Evolutionary conservation across 1,140 invertebrate species (phyloP).

Genomic region (Scaptomyza montana): DNA sequence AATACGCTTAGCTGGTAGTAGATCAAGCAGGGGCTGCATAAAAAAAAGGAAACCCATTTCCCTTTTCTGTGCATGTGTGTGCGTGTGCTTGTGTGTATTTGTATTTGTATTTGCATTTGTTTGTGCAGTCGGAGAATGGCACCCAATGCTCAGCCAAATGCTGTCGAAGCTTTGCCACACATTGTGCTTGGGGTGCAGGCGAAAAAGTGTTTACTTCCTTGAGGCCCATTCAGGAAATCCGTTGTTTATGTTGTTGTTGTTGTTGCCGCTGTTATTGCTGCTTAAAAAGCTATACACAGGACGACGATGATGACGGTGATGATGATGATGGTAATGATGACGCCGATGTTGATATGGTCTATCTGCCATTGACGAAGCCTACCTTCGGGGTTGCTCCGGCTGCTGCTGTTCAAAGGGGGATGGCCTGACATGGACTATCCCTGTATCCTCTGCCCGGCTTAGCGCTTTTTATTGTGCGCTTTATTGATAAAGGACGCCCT

Average conservation of each 20-base stretch:
- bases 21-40: slow-evolving; percentile 5
- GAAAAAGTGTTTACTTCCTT: slow-evolving; percentile 78
- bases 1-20: slow-evolving; percentile 16
- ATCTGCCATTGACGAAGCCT: slow-evolving; percentile 7
- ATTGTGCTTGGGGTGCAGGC: slow-evolving; percentile 49
- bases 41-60: background rate
- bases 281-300: slow-evolving; percentile 33
- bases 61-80: slow-evolving; percentile 1
- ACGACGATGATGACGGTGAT: background rate
- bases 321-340: slow-evolving; percentile 9
- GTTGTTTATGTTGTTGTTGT: slow-evolving; percentile 11
- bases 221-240: slow-evolving; percentile 74
- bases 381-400: slow-evolving; percentile 4
- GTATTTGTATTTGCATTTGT: slow-evolving; percentile 26
- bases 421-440: slow-evolving; percentile 31
- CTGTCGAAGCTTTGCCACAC: slow-evolving; percentile 54
- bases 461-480: slow-evolving; percentile 59
- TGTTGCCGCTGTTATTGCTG: slow-evolving; percentile 32
- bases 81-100: background rate
- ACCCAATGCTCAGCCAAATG: slow-evolving; percentile 35
- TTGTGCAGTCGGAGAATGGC: slow-evolving; percentile 36
- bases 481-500: slow-evolving; percentile 50
- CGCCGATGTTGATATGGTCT: slow-evolving; percentile 8
- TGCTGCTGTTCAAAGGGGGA: slow-evolving; percentile 30
- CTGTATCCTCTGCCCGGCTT: slow-evolving; percentile 40